Evolutionary conservation across 2,888 invertebrate genomes (phyloP), one percentile per base, ranked within the genome.

Genomic region (Teleogryllus oceanicus): DNA sequence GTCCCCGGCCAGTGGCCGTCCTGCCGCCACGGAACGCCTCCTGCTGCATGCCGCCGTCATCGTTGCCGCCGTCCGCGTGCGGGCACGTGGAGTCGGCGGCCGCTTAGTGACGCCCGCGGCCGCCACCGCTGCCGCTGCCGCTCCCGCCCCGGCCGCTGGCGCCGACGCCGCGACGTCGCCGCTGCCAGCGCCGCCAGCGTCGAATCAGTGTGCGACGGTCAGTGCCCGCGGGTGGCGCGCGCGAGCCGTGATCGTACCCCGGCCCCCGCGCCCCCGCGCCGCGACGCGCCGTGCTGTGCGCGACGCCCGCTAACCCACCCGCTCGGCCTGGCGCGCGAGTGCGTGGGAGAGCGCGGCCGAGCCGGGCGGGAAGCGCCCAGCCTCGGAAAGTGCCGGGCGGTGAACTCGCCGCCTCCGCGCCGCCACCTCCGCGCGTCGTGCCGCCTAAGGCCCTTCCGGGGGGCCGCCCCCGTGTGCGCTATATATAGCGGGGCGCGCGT

Each of bases 61-160:
- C 8, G 74, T 21, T 11, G 74, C 74, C 10, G 74, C n/a, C 74
- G 74, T 21, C n/a, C 11, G 74, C 21, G n/a, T n/a, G 74, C n/a
- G 74, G 74, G n/a, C 21, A 74, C n/a, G 21, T 74, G n/a, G n/a
- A 74, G 74, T 74, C 21, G 21, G 74, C 74, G 74, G n/a, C 74
- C 21, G 74, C 74, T 74, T 18, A 74, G 74, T 74, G 74, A n/a
- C 21, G 74, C 74, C 21, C 76, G 76, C n/a, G 21, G 16, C 16
- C 21, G 76, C 76, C 20, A 16, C 76, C 37, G 76, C 76, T 12
- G 3, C 62, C 62, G 62, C 62, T 12, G 13, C 62, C 62, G 62
- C 62, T 13, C 62, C n/a, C 62, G n/a, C 62, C 12, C 62, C n/a
- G 13, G n/a, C 62, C 62, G n/a, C 62, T n/a, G 37, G 37, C 37